Evolutionary conservation across 2,888 invertebrate genomes (phyloP), one percentile per base, ranked within the genome.

Genomic region (Cheilosia urbana): DNA sequence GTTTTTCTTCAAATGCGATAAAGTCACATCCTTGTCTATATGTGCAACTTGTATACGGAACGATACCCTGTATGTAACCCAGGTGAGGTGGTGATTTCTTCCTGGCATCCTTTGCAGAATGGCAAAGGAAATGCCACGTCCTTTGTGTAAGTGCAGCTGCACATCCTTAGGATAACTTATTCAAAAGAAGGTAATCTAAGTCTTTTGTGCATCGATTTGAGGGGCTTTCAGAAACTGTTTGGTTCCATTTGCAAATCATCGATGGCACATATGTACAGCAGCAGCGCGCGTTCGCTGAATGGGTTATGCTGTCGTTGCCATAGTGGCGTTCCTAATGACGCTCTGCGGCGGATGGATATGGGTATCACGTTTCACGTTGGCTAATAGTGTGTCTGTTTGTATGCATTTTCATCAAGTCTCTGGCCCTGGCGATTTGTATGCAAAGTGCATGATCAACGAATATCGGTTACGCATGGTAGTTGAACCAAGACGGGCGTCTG

Each of bases 111-210:
- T 58, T 27, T 58, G 65, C 53, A 55, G 37, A 63, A 11, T 63
- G 51, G 37, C 15, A 82, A 72, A 75, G 80, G 60, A 79, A 71
- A 76, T 72, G 13, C 34, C 62, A 62, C 34, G 71, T 77, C 76
- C 76, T 81, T 85, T 81, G 72, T 81, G 55, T 27, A 62, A 84
- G 58, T 80, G 81, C 81, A 71, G 76, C 68, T 77, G 76, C 81
- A 85, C 75, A 77, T 85, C 85, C 85, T 76, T 60, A 66, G 75
- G 84, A 80, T 84, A 80, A 80, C 80, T 80, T 80, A 85, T 81
- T 85, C 85, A 85, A 85, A 81, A 57, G 81, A 81, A 53, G 76
- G 62, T 79, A 83, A 83, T 83, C 83, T 73, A 66, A 69, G 71
- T 81, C 71, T 68, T 77, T 81, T 81, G 76, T 77, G 68, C 60